Evolutionary conservation across 1,140 invertebrate genomes (phyloP).

Genomic region (Arion vulgaris): DNA sequence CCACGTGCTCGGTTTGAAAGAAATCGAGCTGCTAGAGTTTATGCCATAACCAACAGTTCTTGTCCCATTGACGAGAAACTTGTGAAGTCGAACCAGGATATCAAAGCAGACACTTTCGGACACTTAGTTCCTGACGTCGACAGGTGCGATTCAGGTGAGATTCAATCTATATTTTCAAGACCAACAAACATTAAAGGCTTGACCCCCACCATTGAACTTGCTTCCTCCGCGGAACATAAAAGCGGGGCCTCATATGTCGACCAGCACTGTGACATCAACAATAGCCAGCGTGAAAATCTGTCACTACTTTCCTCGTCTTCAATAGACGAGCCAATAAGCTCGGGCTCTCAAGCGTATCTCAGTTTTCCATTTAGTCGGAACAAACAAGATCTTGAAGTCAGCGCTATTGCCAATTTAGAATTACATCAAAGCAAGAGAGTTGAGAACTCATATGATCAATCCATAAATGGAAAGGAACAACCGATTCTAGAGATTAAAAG

Average conservation of each 20-base stretch:
- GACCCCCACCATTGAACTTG: not conserved
- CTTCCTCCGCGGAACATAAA: not conserved
- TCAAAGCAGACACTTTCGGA: not conserved
- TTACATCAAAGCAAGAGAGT: not conserved
- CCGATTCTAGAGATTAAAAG: not conserved
- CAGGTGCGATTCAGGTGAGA: not conserved
- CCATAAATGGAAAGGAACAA: not conserved
- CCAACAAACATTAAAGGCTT: not conserved
- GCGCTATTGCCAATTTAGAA: not conserved
- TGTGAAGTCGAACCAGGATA: no score
- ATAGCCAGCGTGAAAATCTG: not conserved
- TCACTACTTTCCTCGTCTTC: not conserved
- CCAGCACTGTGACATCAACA: not conserved
- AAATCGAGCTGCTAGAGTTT: slow-evolving; percentile 27
- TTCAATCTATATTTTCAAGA: not conserved
- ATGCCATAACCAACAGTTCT: not conserved
- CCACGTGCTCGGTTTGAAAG: slow-evolving; percentile 32
- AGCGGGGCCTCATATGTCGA: not conserved
- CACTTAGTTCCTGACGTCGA: no score
- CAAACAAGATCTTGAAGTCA: not conserved
- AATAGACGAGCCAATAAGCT: not conserved
- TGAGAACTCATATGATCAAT: not conserved
- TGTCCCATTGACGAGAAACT: not conserved
- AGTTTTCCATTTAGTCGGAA: not conserved
- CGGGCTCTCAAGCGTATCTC: not conserved